Percentiles rank a stretch among this genome's conserved stretches.
Conservation (phyloP, 2,113 vertebrate species). For the Ammodramus savannarum region DNA sequence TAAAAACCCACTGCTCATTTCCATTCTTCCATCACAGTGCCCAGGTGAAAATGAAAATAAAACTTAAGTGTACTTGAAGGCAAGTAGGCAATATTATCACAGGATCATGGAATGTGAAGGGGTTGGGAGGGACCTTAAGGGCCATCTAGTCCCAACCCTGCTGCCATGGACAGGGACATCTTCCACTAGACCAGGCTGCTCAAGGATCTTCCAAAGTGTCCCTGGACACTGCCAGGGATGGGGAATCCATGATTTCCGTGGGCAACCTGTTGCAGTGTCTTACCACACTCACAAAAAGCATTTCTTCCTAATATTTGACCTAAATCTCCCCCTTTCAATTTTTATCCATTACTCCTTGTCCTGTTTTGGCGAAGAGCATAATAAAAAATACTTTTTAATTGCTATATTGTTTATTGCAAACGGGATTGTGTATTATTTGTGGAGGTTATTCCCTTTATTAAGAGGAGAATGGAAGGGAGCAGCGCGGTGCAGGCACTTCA, state of each 20-base stretch:
- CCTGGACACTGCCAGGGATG: neutral
- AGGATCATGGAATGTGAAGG: neutral
- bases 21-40: fast-evolving
- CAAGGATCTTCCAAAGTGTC: neutral
- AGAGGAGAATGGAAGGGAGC: neutral
- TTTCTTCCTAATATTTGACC: neutral
- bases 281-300: too few relatives aligned
- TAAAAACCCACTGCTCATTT: neutral
- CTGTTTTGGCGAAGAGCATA: fast-evolving
- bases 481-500: fast-evolving
- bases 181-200: neutral
- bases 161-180: neutral
- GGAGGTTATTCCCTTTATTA: fast-evolving
- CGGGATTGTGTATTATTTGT: fast-evolving
- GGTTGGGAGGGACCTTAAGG: too few relatives aligned
- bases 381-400: fast-evolving
- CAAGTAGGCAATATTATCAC: neutral
- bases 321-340: neutral
- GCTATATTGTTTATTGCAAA: neutral
- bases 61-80: neutral
- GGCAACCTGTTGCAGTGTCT: neutral
- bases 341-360: neutral
- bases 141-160: fast-evolving
- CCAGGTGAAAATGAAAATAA: neutral
- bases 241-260: fast-evolving